A percentile compares a stretch with the other conserved stretches of the same genome.
Conservation (phyloP, 2,113 vertebrate species). For the Cavia aperea region DNA sequence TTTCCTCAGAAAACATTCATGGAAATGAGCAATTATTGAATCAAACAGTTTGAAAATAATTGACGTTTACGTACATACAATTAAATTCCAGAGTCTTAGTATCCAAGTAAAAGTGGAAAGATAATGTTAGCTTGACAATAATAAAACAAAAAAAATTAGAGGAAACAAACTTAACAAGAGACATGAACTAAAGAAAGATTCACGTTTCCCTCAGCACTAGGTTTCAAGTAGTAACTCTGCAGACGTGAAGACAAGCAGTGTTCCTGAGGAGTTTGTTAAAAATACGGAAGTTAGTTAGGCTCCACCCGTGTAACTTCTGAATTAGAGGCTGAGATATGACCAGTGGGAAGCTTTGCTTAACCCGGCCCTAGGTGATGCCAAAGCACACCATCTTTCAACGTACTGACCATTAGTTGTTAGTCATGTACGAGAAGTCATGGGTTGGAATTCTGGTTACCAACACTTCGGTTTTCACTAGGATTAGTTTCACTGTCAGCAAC, state of each 20-base stretch:
- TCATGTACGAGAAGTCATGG: not conserved
- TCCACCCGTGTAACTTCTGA: not conserved
- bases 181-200: not conserved
- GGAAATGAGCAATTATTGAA: not conserved
- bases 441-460: not conserved
- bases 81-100: not conserved
- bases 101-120: not conserved
- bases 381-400: not conserved
- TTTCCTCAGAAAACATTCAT: not conserved
- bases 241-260: not conserved
- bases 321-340: not conserved
- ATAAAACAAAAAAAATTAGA: not conserved
- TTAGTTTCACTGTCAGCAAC: not conserved
- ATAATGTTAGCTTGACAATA: constrained; percentile 8
- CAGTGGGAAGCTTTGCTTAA: not conserved
- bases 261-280: not conserved
- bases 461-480: not conserved
- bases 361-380: not conserved
- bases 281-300: not conserved
- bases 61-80: not conserved
- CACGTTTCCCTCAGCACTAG: not conserved
- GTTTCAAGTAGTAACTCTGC: not conserved
- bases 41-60: not conserved
- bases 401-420: not conserved
- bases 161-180: not conserved